Evolutionary conservation across 2,888 invertebrate genomes (phyloP), one percentile per base, ranked within the genome.

Genomic region (Standfussiana lucernea): DNA sequence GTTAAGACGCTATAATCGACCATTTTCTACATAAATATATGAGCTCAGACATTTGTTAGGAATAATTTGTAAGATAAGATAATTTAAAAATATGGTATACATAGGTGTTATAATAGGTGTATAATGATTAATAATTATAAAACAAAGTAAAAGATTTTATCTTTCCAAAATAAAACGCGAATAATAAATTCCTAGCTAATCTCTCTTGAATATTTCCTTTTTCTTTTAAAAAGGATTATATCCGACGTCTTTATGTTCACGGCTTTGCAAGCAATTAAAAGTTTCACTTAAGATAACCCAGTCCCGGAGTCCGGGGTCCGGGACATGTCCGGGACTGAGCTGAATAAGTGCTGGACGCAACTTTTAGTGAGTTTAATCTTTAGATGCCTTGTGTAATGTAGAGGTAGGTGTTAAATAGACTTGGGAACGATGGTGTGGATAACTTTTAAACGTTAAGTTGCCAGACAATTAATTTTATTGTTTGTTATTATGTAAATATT

Each of bases 251-350:
- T 86, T 77, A 79, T 35, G 76, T 83, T 86, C 73, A 83, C 84
- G 69, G 84, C 76, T 85, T 83, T 70, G 80, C 79, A 83, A 86
- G 84, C 70, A 86, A 85, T 85, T 85, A 83, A 85, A 86, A 85
- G 84, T 85, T 85, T 85, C 77, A 53, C 76, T 83, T 83, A 71
- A 83, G 79, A 86, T 83, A 85, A 84, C 74, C n/a, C 61, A 59
- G 66, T 68, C 53, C 47, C 45, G 53, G 53, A 73, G 64, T 56
- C 77, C 62, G 80, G 50, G 11, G 40, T 72, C 75, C 50, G 72
- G 69, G 53, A 64, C 80, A 67, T 70, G 71, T 69, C 61, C 40
- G 64, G 62, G 75, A 59, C 62, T 47, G 50, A 35, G 5, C 35
- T 61, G 68, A 72, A 24, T 68, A 56, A 71, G 62, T 56, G 50